These are phyloP conservation scores for Drosophila fulvimacula DNA, from an alignment of 2,888 invertebrate species.

Conservation along the genomic window DNA sequence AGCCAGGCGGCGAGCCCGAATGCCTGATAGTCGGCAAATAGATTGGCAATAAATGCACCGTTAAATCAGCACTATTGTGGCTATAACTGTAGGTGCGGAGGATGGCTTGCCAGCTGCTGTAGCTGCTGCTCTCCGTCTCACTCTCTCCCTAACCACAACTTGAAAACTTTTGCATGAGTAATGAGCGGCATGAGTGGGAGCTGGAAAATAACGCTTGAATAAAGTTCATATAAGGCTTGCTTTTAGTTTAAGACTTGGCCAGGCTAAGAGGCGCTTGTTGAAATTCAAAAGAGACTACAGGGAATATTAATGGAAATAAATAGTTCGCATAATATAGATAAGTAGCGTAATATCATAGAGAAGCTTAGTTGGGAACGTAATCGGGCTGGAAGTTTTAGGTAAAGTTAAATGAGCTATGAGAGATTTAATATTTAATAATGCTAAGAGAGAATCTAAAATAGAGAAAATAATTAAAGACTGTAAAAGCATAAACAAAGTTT, in stretches of 20 bases:
- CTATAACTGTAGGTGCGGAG: constrained; percentile 22
- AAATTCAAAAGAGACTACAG: constrained; percentile 6
- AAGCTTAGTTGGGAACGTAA: not conserved
- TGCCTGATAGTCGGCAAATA: constrained; percentile 64
- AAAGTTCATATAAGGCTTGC: constrained; percentile 15
- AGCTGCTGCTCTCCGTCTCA: not conserved
- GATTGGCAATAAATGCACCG: constrained; percentile 74
- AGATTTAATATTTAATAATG: not conserved
- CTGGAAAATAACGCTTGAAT: not conserved
- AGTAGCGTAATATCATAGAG: not conserved
- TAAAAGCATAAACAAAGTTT: too few species aligned
- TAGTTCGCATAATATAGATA: not conserved
- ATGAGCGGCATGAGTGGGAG: constrained; percentile 20
- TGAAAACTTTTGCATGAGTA: constrained; percentile 41
- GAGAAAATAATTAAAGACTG: too few species aligned
- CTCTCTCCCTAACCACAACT: not conserved
- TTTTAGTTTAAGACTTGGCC: constrained; percentile 1
- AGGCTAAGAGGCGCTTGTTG: not conserved
- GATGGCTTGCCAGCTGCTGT: constrained; percentile 3
- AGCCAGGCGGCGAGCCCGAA: not conserved
- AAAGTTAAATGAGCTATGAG: not conserved
- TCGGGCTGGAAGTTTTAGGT: not conserved
- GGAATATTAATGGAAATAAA: constrained; percentile 3
- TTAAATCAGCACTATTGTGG: constrained; percentile 70
- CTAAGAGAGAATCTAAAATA: not conserved